Evolutionary conservation across 2,797 vertebrate species (phyloP).

Genomic region (Pterois miles): DNA sequence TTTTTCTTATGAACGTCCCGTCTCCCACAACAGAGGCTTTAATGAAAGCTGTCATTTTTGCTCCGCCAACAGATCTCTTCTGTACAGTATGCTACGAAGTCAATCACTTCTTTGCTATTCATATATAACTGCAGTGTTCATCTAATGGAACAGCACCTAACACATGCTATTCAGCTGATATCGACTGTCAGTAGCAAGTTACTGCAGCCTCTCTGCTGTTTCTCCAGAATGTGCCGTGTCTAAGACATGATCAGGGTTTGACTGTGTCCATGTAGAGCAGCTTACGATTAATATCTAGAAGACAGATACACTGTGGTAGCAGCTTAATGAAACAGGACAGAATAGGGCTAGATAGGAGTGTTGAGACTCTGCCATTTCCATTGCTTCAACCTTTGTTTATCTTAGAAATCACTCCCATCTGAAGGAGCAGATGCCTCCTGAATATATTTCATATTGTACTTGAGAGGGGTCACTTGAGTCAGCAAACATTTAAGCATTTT

Average conservation of each 20-base stretch:
- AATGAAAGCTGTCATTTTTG: slow-evolving; percentile 71
- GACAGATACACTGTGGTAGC: background rate
- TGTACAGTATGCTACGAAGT: slow-evolving; percentile 35
- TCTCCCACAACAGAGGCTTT: slow-evolving; percentile 48
- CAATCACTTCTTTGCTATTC: slow-evolving; percentile 40
- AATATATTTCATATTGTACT: slow-evolving; percentile 27
- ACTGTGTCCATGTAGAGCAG: background rate
- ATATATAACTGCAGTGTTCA: slow-evolving; percentile 11
- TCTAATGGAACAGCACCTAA: slow-evolving; percentile 33
- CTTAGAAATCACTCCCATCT: slow-evolving; percentile 1
- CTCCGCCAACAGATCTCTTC: slow-evolving; percentile 46
- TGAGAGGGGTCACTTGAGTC: slow-evolving; percentile 33
- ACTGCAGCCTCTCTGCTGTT: background rate
- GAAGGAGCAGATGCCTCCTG: background rate
- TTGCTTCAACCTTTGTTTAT: background rate
- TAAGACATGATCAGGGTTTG: background rate
- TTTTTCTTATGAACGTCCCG: slow-evolving; percentile 49
- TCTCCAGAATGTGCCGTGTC: background rate
- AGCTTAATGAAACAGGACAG: slow-evolving; percentile 8
- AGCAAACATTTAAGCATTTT: slow-evolving; percentile 33
- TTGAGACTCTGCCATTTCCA: background rate
- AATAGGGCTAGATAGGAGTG: background rate
- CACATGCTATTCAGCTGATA: slow-evolving; percentile 28
- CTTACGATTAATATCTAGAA: background rate
- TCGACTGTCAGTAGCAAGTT: slow-evolving; percentile 20